Evolutionary conservation across 2,113 vertebrate species (phyloP).

Genomic region (Labeo catla): DNA sequence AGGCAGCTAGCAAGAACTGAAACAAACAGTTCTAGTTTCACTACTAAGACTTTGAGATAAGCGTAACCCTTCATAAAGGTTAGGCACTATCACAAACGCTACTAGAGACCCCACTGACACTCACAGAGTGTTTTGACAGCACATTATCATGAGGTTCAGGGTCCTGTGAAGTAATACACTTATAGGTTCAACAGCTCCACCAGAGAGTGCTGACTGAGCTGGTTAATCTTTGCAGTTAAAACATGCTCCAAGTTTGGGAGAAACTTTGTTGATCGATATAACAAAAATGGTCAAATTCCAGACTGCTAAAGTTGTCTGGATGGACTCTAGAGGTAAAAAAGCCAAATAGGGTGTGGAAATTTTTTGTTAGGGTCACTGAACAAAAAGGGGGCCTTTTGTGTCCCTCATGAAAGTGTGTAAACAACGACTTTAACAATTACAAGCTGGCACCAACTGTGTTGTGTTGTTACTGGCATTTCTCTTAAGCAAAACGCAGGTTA

Average conservation of each 20-base stretch:
- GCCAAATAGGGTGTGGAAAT: not conserved
- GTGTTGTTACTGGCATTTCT: not conserved
- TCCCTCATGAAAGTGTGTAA: not conserved
- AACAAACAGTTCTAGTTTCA: constrained; percentile 31
- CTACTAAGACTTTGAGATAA: not conserved
- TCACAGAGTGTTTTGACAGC: not conserved
- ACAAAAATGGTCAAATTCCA: not conserved
- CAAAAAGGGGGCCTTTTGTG: not conserved
- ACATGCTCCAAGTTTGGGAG: not conserved
- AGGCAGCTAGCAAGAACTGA: not conserved
- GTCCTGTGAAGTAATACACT: constrained; percentile 14
- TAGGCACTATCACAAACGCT: not conserved
- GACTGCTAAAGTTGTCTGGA: not conserved
- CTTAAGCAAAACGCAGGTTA: not conserved
- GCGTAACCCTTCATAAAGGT: not conserved
- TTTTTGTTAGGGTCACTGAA: not conserved
- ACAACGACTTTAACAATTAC: constrained; percentile 14
- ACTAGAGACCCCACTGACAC: not conserved
- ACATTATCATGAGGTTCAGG: constrained; percentile 26
- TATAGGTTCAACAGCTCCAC: constrained; percentile 13
- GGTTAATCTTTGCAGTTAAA: constrained; percentile 17
- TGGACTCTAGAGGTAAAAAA: not conserved
- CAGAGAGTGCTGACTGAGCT: not conserved
- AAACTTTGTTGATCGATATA: not conserved
- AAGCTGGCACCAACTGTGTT: not conserved